A percentile compares a stretch with the other conserved stretches of the same genome.
phyloP scores from a whole-genome alignment of 2,888 invertebrate genomes.

The Lypha dubia region DNA sequence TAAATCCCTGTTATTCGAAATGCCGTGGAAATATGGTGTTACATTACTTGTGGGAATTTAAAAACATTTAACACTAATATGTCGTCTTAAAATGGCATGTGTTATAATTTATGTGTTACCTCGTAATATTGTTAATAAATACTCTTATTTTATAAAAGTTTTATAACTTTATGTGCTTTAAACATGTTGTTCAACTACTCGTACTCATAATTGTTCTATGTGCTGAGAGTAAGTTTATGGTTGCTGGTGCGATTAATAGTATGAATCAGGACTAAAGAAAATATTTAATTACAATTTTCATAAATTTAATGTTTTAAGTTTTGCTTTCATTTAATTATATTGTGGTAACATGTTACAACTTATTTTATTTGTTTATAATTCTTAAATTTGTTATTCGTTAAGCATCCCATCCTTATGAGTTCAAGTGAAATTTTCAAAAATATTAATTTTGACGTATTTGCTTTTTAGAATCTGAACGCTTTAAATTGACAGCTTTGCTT shows the following conservation, averaged over 20 bases:
- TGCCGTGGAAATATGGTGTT: not conserved
- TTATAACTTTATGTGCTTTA: constrained; percentile 23
- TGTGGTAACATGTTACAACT: not conserved
- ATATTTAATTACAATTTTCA: not conserved
- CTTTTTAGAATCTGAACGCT: too few species aligned
- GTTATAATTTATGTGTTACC: not conserved
- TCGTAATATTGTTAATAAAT: constrained; percentile 35
- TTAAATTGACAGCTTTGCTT: too few species aligned
- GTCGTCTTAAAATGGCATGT: not conserved
- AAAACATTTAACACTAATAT: not conserved
- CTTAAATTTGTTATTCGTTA: too few species aligned
- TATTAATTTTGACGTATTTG: too few species aligned
- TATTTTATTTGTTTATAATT: too few species aligned
- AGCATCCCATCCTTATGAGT: too few species aligned
- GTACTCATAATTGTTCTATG: too few species aligned
- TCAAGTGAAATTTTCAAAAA: too few species aligned
- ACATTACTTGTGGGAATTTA: not conserved
- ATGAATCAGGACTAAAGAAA: not conserved
- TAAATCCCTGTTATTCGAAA: not conserved
- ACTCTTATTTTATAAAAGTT: constrained; percentile 26
- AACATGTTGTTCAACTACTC: constrained; percentile 19
- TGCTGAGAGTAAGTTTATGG: not conserved
- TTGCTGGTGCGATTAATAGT: not conserved
- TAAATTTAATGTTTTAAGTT: not conserved
- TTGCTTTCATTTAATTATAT: not conserved